Evolutionary conservation across 2,797 vertebrate genomes (phyloP).

Genomic region (Todus mexicanus): DNA sequence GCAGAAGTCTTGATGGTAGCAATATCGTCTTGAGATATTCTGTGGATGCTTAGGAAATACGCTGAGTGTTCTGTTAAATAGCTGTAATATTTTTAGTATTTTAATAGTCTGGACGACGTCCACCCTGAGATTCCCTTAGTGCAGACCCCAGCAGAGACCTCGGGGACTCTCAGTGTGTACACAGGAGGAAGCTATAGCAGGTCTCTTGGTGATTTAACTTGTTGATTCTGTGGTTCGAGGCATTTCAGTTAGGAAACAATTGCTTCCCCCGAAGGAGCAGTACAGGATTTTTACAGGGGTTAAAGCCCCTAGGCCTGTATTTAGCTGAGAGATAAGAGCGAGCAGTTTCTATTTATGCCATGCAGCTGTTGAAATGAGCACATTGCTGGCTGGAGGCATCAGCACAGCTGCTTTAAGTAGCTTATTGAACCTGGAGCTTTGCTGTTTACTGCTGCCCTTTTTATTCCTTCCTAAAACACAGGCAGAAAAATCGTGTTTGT

Average conservation of each 20-base stretch:
- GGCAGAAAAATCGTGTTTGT: neutral
- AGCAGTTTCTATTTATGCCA: constrained; percentile 29
- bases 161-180: too few relatives aligned
- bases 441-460: constrained; percentile 3
- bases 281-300: neutral
- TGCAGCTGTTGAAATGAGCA: constrained; percentile 46
- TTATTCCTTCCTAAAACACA: neutral
- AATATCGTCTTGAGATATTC: neutral
- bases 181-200: neutral
- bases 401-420: constrained; percentile 35
- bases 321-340: neutral
- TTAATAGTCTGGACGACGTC: neutral
- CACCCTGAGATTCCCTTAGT: neutral
- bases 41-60: neutral
- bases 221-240: neutral
- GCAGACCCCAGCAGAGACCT: neutral
- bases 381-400: constrained; percentile 16
- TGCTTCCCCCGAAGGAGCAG: neutral
- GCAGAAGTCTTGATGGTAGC: neutral
- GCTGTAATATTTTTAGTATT: neutral
- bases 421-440: constrained; percentile 1
- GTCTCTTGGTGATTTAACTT: neutral
- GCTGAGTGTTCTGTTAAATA: neutral
- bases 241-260: neutral
- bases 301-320: neutral